phyloP scores from a whole-genome alignment of 1,140 invertebrate species.

The Caerostris extrusa region DNA sequence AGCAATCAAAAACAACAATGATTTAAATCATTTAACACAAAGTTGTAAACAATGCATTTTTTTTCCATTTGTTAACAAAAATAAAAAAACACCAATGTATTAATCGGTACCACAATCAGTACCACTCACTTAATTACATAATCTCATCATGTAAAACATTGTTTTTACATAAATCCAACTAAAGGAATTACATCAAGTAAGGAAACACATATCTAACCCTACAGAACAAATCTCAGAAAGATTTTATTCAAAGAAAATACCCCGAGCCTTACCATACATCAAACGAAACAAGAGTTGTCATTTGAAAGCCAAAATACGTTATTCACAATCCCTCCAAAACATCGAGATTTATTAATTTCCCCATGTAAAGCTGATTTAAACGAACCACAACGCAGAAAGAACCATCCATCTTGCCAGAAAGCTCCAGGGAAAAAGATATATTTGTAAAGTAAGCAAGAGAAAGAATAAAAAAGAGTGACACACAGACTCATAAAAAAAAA shows the following conservation, averaged over 20 bases:
- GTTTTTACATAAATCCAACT: not conserved
- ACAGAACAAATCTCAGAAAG: not conserved
- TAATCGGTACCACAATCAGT: no score
- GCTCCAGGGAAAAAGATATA: not conserved
- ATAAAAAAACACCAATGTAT: no score
- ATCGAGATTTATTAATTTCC: conserved; percentile 19
- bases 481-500: not conserved
- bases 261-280: not conserved
- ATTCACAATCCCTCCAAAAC: not conserved
- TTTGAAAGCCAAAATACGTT: not conserved
- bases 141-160: not conserved
- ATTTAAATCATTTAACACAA: no score
- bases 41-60: no score
- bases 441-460: not conserved
- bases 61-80: not conserved
- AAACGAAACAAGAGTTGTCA: conserved; percentile 20
- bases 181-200: not conserved
- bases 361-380: not conserved
- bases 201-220: not conserved
- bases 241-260: not conserved
- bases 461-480: conserved; percentile 19
- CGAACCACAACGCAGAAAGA: not conserved
- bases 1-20: no score
- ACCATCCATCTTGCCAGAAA: not conserved
- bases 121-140: no score